Conservation (phyloP, 1,140 invertebrate species). For the Anagrus nilaparvatae region DNA sequence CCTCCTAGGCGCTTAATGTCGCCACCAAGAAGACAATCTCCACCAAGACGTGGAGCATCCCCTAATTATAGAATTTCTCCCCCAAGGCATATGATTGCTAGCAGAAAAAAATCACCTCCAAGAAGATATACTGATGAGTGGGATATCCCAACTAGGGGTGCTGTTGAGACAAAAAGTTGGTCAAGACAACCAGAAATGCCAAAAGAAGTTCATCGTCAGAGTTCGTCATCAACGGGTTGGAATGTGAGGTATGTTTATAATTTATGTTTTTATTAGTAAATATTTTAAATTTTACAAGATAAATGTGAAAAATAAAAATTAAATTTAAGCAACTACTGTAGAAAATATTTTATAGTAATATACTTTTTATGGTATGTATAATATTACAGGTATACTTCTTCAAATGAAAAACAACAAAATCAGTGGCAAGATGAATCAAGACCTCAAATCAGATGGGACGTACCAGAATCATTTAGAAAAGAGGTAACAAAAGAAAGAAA, state of each 20-base stretch:
- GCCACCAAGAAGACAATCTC: slow-evolving; percentile 17
- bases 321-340: no score
- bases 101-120: slow-evolving; percentile 20
- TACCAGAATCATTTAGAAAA: slow-evolving; percentile 10
- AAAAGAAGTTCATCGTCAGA: slow-evolving; percentile 18
- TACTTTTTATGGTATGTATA: no score
- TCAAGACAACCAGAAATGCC: slow-evolving; percentile 18
- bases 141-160: slow-evolving; percentile 36
- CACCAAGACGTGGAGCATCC: slow-evolving; percentile 16
- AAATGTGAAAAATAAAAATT: no score
- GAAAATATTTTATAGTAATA: no score
- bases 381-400: no score
- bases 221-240: not conserved
- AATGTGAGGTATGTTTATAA: slow-evolving; percentile 6
- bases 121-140: slow-evolving; percentile 30
- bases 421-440: slow-evolving; percentile 5
- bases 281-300: no score
- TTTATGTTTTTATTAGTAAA: not conserved
- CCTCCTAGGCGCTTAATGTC: slow-evolving; percentile 12
- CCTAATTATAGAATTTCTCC: slow-evolving; percentile 21
- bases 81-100: slow-evolving; percentile 15
- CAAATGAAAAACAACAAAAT: not conserved
- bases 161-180: slow-evolving; percentile 27
- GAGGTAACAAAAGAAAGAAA: no score
- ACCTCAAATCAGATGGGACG: slow-evolving; percentile 11